Evolutionary conservation across 2,888 invertebrate species (phyloP), one percentile per base, ranked within the genome.

Genomic region (Gari tellinella): DNA sequence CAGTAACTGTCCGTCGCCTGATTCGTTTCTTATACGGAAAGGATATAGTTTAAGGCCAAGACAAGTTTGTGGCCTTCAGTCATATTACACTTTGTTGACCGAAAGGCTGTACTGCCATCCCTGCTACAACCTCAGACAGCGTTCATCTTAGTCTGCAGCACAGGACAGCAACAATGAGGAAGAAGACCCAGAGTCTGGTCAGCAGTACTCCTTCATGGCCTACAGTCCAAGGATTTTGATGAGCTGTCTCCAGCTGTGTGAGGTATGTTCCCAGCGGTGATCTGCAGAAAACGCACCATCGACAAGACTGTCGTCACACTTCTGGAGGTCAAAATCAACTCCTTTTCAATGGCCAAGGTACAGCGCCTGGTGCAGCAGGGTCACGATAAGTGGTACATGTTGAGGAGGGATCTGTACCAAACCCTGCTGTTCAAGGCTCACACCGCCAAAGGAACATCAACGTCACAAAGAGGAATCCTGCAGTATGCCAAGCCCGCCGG

Each of bases 1-100:
- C 55, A 55, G 25, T 17, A 38, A 55, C 55, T 55, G 55, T 25
- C 55, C 55, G 10, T n/a, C 55, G 17, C 37, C 55, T 17, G 55
- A 55, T 19, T 17, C 55, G 14, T 55, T n/a, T 25, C 19, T 55
- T 8, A 55, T 38, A 37, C 5, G 55, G 40, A 26, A 55, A n/a
- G 31, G 55, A 21, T 48, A 48, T 48, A 21, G 49, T 21, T 48
- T 21, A 17, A 19, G 17, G 19, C 17, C 49, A 14, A 48, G 52
- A 19, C 31, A 52, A 31, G 31, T 52, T 10, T 52, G 52, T 52
- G 52, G 31, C 26, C 15, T 48, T 48, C 23, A 17, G 1, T 48
- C 49, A 2, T 48, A 48, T 48, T 48, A 48, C 14, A 48, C 49
- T 5, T 48, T 48, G 2, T 4, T 2, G 3, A 3, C 14, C 10